Evolutionary conservation across 2,113 vertebrate species (phyloP).

Genomic region (Fregetta grallaria): DNA sequence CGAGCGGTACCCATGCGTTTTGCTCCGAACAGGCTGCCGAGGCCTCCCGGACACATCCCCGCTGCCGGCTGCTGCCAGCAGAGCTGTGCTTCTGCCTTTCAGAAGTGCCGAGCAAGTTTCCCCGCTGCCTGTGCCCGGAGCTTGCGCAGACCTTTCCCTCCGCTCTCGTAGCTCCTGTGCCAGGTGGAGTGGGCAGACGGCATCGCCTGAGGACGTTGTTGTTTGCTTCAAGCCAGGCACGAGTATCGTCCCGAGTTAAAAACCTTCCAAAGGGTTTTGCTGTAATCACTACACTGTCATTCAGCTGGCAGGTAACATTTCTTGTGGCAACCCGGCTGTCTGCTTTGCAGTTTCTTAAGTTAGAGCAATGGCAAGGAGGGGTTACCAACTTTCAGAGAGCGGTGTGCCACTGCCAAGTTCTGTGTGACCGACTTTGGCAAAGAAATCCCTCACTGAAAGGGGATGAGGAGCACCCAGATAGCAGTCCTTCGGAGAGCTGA

Average conservation of each 20-base stretch:
- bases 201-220: neutral
- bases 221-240: neutral
- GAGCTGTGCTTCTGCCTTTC: neutral
- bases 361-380: neutral
- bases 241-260: fast-evolving
- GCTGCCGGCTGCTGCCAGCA: neutral
- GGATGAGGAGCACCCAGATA: neutral
- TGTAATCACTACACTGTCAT: neutral
- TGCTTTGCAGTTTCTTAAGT: neutral
- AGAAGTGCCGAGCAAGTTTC: neutral
- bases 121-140: neutral
- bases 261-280: neutral
- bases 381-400: neutral
- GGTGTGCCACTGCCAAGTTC: fast-evolving
- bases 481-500: neutral
- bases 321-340: neutral
- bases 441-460: neutral
- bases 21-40: neutral
- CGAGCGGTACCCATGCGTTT: neutral
- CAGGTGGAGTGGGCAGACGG: neutral
- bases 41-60: neutral
- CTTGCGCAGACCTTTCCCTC: neutral
- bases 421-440: neutral
- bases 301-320: neutral
- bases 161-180: neutral